Percentiles rank a stretch among this genome's conserved stretches.
These are phyloP conservation scores for Microtus richardsoni DNA, from an alignment of 2,113 vertebrate genomes.

Conservation along the genomic window DNA sequence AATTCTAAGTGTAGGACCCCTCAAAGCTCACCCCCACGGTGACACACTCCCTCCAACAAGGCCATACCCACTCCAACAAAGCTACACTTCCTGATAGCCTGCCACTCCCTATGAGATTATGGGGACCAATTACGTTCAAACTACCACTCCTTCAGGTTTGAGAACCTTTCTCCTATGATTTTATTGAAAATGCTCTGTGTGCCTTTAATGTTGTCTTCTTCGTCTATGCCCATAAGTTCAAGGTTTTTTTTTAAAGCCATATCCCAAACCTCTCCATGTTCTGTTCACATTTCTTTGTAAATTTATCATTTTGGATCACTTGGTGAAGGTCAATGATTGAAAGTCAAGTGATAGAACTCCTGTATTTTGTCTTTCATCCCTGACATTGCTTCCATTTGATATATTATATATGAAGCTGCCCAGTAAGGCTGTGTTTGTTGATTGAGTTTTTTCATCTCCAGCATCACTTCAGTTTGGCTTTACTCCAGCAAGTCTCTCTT, in stretches of 20 bases:
- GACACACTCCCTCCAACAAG: background rate
- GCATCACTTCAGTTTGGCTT: background rate
- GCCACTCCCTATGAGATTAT: background rate
- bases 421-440: background rate
- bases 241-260: background rate
- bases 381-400: background rate
- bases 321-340: background rate
- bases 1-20: background rate
- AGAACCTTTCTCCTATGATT: background rate
- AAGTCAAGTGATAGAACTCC: background rate
- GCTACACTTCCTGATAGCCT: background rate
- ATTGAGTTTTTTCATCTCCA: background rate
- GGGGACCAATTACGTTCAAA: background rate
- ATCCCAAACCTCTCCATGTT: background rate
- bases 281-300: background rate
- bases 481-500: background rate
- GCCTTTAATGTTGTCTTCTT: background rate
- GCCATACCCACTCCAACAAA: background rate
- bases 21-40: background rate
- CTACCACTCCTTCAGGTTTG: background rate
- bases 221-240: background rate
- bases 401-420: background rate
- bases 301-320: background rate
- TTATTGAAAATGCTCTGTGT: background rate
- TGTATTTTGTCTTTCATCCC: background rate